phyloP scores from a whole-genome alignment of 2,888 invertebrate species.

The Rotaria socialis region DNA sequence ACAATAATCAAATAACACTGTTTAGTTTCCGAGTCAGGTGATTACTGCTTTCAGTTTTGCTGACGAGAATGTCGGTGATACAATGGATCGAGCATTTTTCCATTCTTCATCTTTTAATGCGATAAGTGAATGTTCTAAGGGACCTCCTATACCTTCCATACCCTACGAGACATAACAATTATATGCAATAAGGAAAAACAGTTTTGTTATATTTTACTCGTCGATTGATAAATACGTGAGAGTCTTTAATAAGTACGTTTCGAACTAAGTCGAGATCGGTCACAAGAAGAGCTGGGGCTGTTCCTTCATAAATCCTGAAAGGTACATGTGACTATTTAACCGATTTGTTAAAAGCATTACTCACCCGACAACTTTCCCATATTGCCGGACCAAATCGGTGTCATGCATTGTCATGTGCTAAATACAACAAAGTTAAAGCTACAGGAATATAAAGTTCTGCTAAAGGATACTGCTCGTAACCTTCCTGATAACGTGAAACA shows the following conservation, averaged over 20 bases:
- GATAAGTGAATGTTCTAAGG: slow-evolving; percentile 34
- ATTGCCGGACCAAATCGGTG: neutral
- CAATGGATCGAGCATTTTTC: slow-evolving; percentile 45
- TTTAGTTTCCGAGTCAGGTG: no score
- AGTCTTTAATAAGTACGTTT: slow-evolving; percentile 4
- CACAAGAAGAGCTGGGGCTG: neutral
- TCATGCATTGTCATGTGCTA: neutral
- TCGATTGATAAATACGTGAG: neutral
- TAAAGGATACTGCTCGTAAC: neutral
- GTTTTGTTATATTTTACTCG: neutral
- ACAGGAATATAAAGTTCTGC: no score
- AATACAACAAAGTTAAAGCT: no score
- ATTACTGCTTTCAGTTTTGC: slow-evolving; percentile 42
- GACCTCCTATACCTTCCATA: neutral
- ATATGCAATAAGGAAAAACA: no score
- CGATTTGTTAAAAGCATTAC: no score
- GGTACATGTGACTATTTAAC: no score
- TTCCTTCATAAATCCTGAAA: neutral
- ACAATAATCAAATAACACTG: no score
- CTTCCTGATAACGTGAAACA: neutral
- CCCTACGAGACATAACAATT: no score
- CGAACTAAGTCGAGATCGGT: neutral
- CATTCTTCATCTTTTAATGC: slow-evolving; percentile 43
- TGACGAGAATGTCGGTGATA: slow-evolving; percentile 38
- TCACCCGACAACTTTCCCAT: slow-evolving; percentile 4